Evolutionary conservation across 1,140 invertebrate genomes (phyloP).

Genomic region (Epicauta chinensis): DNA sequence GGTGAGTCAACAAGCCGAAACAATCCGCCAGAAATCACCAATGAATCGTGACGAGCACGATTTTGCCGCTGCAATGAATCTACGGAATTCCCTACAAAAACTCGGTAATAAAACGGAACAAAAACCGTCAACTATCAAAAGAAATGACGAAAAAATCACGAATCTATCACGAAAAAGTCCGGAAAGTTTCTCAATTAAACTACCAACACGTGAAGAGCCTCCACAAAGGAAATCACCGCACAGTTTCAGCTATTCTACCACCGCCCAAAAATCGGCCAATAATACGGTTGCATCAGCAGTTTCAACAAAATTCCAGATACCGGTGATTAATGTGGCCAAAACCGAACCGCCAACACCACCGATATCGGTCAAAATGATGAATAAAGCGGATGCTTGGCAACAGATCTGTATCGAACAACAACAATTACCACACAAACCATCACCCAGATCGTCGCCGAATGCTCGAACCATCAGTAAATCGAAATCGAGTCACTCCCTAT

Average conservation of each 20-base stretch:
- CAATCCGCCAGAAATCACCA: conserved; percentile 47
- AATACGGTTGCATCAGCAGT: conserved; percentile 37
- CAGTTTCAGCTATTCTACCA: conserved; percentile 18
- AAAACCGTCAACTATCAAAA: no score
- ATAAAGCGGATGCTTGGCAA: conserved; percentile 76
- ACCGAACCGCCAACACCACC: conserved; percentile 40
- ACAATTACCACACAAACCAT: conserved; percentile 35
- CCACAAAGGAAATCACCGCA: neutral
- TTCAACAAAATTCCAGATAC: conserved; percentile 44
- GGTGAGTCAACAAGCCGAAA: conserved; percentile 54
- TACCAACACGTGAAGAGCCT: neutral
- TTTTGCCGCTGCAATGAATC: conserved; percentile 45
- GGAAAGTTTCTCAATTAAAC: no score
- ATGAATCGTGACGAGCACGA: conserved; percentile 42
- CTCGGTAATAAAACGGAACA: conserved; percentile 9
- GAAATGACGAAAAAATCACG: no score
- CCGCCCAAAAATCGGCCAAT: neutral
- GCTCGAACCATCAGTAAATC: conserved; percentile 50
- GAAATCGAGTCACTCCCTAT: conserved; percentile 64
- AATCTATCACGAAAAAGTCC: neutral
- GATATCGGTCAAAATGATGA: conserved; percentile 42
- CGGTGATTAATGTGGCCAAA: conserved; percentile 34
- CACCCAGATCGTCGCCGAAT: conserved; percentile 39
- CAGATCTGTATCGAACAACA: conserved; percentile 48
- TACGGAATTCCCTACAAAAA: conserved; percentile 47